Evolutionary conservation across 2,888 invertebrate species (phyloP), one percentile per base, ranked within the genome.

Genomic region (Smittia aterrima): DNA sequence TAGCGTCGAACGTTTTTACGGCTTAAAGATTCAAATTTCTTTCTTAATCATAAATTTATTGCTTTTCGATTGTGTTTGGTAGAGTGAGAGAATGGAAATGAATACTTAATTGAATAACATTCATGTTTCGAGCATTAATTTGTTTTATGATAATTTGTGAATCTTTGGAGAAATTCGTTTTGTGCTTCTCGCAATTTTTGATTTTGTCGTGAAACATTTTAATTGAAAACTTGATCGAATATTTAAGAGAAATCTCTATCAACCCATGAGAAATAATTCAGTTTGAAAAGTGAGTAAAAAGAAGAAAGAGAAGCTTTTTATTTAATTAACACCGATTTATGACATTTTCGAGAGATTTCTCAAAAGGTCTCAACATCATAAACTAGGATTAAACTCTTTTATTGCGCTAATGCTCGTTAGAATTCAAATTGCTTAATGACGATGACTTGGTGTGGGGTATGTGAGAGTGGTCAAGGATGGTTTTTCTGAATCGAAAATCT

Each of bases 331-430:
- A 22, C 22, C 18, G 18, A 58, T 58, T 58, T 58, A 58, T 58
- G 58, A 58, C 47, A n/a, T 47, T 47, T 16, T 47, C 16, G 18
- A 58, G 58, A 58, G 9, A 58, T 58, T 7, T 58, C 18, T 18
- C 18, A 11, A 58, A 18, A 20, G 11, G 18, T 54, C 53, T 54
- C 70, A 53, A 70, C 70, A 54, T 53, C 70, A 70, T 70, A 70
- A 70, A 70, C 70, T 25, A 70, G 70, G 70, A 70, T 70, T 70
- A 70, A 41, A 1, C 9, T 54, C 70, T 70, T 53, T 70, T 58
- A 18, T 18, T 22, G 18, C 9, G 18, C 58, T 70, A 67, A 41
- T 24, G 24, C 53, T 53, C 70, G 53, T 70, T 70, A 58, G 58
- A 18, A 58, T 58, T 58, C 58, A 58, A 58, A 58, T 58, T 58